Percentiles rank a stretch among this genome's conserved stretches.
phyloP scores from a whole-genome alignment of 2,888 invertebrate species.

The Nowickia ferox region DNA sequence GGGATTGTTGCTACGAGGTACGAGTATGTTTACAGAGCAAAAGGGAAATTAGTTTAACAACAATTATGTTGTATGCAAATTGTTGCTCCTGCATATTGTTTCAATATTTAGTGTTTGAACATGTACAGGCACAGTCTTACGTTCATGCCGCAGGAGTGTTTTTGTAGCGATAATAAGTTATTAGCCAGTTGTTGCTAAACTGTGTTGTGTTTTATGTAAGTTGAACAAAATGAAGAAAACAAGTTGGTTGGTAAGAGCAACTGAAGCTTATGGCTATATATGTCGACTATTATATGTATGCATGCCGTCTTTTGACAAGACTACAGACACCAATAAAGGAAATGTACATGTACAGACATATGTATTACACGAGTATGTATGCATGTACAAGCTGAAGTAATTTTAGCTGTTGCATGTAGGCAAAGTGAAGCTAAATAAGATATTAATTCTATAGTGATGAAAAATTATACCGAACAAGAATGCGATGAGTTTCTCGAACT shows the following conservation, averaged over 20 bases:
- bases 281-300: background rate
- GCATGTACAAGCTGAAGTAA: too few relatives aligned
- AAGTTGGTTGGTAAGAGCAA: slow-evolving; percentile 17
- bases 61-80: slow-evolving; percentile 43
- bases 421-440: too few relatives aligned
- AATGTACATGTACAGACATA: too few relatives aligned
- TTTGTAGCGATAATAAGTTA: slow-evolving; percentile 66
- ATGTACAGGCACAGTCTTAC: background rate
- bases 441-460: too few relatives aligned
- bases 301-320: background rate
- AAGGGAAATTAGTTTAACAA: slow-evolving; percentile 41
- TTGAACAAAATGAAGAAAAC: slow-evolving; percentile 22
- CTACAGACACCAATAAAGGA: background rate
- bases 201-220: slow-evolving; percentile 42
- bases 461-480: too few relatives aligned
- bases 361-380: too few relatives aligned
- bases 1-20: background rate
- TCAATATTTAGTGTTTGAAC: slow-evolving; percentile 30
- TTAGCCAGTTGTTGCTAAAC: slow-evolving; percentile 58
- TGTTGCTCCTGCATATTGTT: slow-evolving; percentile 55
- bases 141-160: slow-evolving; percentile 61
- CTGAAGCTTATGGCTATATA: background rate
- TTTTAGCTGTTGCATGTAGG: background rate
- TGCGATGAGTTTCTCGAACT: too few relatives aligned
- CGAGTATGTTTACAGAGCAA: background rate